Evolutionary conservation across 2,888 invertebrate species (phyloP), one percentile per base, ranked within the genome.

Genomic region (Tenthredo mesomela): DNA sequence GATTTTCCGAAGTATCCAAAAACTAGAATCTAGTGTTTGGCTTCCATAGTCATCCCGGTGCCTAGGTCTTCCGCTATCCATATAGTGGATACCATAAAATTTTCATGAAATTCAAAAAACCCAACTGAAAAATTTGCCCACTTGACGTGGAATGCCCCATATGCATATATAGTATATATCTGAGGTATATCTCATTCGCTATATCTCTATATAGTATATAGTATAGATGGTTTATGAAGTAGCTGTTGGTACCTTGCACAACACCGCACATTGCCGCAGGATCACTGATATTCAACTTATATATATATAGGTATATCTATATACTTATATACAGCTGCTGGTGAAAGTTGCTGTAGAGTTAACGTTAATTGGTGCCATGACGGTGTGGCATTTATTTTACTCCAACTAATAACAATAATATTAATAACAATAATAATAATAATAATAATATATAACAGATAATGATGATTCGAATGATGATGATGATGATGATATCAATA

Each of bases 241-340:
- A 67, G 18, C 67, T 33, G 33, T 67, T 67, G 67, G 67, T 71
- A 40, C 71, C 37, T 71, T 71, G 71, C 71, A 71, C 71, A 71
- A 71, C 40, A 71, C 25, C 5, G n/a, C 71, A 33, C 33, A 21
- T 37, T 71, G 71, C 40, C 40, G 71, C 71, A 43, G 71, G 71
- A 71, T 71, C 71, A 71, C 71, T 71, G 71, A 71, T 71, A 71
- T 71, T 43, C 43, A 71, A 71, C 71, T 37, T 40, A 37, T 70
- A 70, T n/a, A 70, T n/a, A 40, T 12, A 33, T 18, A 5, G 15
- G 0, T 67, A 67, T 67, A 43, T 1, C 21, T 43, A 40, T 43
- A 71, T 6, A 9, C 37, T 9, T n/a, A 10, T n/a, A 10, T n/a
- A 43, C 37, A 37, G 43, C 71, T 71, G 71, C 71, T 9, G 71